phyloP scores from a whole-genome alignment of 2,797 vertebrate genomes.

The Phoxinus dragarum region DNA sequence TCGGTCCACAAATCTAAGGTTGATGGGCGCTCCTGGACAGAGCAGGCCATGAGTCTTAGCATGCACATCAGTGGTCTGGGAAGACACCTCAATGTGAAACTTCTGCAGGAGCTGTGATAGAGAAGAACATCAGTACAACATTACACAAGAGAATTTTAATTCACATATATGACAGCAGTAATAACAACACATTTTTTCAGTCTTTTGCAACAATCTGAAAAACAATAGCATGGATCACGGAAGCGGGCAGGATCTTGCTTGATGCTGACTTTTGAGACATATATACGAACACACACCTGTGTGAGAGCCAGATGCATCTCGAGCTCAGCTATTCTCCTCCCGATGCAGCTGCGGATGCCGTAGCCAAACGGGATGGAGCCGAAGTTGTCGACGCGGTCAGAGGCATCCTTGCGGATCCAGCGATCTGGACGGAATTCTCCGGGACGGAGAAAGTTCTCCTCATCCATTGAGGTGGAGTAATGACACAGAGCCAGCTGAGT shows the following conservation, averaged over 20 bases:
- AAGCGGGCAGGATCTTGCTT: not conserved
- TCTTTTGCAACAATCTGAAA: not conserved
- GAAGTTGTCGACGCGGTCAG: slow-evolving; percentile 89
- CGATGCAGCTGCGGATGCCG: slow-evolving; percentile 90
- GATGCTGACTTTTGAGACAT: not conserved
- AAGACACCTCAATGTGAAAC: slow-evolving; percentile 82
- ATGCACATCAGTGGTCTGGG: slow-evolving; percentile 75
- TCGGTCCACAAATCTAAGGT: slow-evolving; percentile 84
- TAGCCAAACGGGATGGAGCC: slow-evolving; percentile 94
- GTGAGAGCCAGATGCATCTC: slow-evolving; percentile 89
- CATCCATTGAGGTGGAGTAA: slow-evolving; percentile 87
- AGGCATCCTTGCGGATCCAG: slow-evolving; percentile 86
- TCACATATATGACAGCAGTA: not conserved
- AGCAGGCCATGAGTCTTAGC: slow-evolving; percentile 91
- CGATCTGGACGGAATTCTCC: slow-evolving; percentile 85
- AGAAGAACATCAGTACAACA: not conserved
- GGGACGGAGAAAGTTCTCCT: slow-evolving; percentile 81
- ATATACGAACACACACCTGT: slow-evolving; percentile 75
- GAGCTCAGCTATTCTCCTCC: slow-evolving; percentile 87
- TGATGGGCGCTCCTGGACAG: slow-evolving; percentile 81
- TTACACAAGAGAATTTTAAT: slow-evolving; percentile 26
- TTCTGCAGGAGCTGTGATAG: slow-evolving; percentile 85
- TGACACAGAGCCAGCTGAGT: slow-evolving; percentile 94
- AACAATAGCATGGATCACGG: not conserved
- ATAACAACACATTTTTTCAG: not conserved